These are phyloP conservation scores for Nautilus pompilius DNA, from an alignment of 1,140 invertebrate genomes.

Conservation along the genomic window DNA sequence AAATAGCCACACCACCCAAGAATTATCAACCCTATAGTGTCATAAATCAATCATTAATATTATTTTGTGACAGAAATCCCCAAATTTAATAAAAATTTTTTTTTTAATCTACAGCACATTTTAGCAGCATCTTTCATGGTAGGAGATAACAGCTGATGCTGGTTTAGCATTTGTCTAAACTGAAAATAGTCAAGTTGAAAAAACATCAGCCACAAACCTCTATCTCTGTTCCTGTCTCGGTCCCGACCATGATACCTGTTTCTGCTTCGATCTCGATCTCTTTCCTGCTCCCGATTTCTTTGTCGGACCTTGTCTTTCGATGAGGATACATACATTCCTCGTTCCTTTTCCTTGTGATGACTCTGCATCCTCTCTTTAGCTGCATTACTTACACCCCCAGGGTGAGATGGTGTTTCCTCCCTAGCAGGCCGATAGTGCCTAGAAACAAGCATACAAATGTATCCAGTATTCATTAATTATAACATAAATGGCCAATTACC, in stretches of 20 bases:
- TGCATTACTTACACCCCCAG: slow-evolving; percentile 81
- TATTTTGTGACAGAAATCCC: too few relatives aligned
- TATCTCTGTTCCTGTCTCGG: slow-evolving; percentile 43
- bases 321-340: slow-evolving; percentile 59
- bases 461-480: not conserved
- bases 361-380: slow-evolving; percentile 69
- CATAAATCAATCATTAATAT: too few relatives aligned
- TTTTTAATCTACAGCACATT: too few relatives aligned
- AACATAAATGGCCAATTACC: too few relatives aligned
- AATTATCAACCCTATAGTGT: too few relatives aligned
- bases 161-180: too few relatives aligned
- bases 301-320: slow-evolving; percentile 54
- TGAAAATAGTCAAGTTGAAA: too few relatives aligned
- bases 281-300: not conserved
- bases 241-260: slow-evolving; percentile 35
- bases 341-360: slow-evolving; percentile 57
- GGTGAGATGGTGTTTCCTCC: slow-evolving; percentile 89
- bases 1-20: too few relatives aligned
- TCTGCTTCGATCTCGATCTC: slow-evolving; percentile 13
- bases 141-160: too few relatives aligned
- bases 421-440: slow-evolving; percentile 73
- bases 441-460: slow-evolving; percentile 6
- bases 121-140: too few relatives aligned
- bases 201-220: too few relatives aligned
- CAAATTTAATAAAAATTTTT: too few relatives aligned